A percentile compares a stretch with the other conserved stretches of the same genome.
Conservation (phyloP, 2,888 invertebrate species). For the Drosophila nr. perissopoda region DNA sequence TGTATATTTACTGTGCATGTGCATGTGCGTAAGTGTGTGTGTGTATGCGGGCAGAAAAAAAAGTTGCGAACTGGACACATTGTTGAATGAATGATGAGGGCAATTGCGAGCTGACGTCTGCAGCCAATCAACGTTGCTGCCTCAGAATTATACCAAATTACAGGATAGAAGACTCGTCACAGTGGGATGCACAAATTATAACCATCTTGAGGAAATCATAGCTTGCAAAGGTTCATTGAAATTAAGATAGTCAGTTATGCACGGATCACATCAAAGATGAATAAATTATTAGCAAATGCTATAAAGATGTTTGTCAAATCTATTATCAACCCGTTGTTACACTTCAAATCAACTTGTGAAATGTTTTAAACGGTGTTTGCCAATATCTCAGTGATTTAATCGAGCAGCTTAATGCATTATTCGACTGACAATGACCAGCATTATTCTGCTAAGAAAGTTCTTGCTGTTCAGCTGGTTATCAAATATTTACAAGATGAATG, state of each 20-base stretch:
- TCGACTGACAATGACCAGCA: not conserved
- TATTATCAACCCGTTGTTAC: not conserved
- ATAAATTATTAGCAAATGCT: not conserved
- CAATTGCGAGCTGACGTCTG: slow-evolving; percentile 10
- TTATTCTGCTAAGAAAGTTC: not conserved
- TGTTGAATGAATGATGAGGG: slow-evolving; percentile 14
- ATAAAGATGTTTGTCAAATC: not conserved
- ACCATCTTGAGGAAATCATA: slow-evolving; percentile 24
- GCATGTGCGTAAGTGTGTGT: not conserved
- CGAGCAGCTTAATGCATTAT: not conserved
- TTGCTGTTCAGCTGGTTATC: not conserved
- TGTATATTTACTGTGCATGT: not conserved
- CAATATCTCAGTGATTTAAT: not conserved
- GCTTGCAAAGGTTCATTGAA: slow-evolving; percentile 12
- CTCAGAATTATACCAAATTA: slow-evolving; percentile 45
- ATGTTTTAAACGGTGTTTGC: not conserved
- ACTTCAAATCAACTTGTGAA: not conserved
- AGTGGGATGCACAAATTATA: slow-evolving; percentile 45
- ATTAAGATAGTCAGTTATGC: not conserved
- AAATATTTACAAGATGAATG: not conserved
- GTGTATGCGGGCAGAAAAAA: not conserved
- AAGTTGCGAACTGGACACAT: slow-evolving; percentile 9
- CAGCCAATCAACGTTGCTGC: slow-evolving; percentile 49
- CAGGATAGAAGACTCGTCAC: slow-evolving; percentile 22
- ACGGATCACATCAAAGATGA: not conserved